These are phyloP conservation scores for Ptiloglossa arizonensis DNA, from an alignment of 1,140 invertebrate species.

Conservation along the genomic window DNA sequence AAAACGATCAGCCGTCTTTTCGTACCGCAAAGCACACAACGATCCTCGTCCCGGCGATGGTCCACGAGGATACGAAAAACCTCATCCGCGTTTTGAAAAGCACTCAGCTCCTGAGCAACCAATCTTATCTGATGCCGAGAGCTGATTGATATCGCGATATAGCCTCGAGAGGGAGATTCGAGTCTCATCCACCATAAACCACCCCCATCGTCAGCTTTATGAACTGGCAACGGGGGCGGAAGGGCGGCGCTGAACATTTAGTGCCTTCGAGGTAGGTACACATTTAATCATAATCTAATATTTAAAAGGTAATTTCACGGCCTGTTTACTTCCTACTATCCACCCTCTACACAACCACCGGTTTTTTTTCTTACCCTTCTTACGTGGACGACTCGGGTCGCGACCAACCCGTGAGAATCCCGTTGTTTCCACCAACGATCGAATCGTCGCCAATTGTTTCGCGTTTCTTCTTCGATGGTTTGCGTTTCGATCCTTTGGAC, in stretches of 20 bases:
- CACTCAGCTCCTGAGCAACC: conserved; percentile 74
- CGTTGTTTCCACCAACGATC: conserved; percentile 35
- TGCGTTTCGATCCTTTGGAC: no score
- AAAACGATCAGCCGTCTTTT: conserved; percentile 21
- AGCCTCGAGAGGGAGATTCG: conserved; percentile 54
- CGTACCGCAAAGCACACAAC: background rate
- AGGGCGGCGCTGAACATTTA: conserved; percentile 75
- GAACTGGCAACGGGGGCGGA: conserved; percentile 50
- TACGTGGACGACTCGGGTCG: conserved; percentile 11
- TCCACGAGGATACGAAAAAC: conserved; percentile 30
- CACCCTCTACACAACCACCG: conserved; percentile 44
- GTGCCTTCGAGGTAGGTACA: conserved; percentile 76
- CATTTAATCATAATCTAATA: conserved; percentile 83
- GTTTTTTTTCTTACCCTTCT: conserved; percentile 26
- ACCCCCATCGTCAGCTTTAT: conserved; percentile 73
- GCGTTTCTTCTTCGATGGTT: background rate
- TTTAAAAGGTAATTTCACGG: conserved; percentile 83
- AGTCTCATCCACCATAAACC: conserved; percentile 67
- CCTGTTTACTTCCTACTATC: conserved; percentile 78
- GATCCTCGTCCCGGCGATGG: conserved; percentile 1
- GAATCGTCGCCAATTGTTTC: background rate
- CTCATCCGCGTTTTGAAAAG: conserved; percentile 71
- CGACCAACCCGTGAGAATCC: conserved; percentile 48
- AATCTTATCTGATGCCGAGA: conserved; percentile 80
- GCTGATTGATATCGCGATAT: conserved; percentile 79